Base-by-base conservation (phyloP, 2,888 invertebrate species). In the Drosophila falleni region DNA sequence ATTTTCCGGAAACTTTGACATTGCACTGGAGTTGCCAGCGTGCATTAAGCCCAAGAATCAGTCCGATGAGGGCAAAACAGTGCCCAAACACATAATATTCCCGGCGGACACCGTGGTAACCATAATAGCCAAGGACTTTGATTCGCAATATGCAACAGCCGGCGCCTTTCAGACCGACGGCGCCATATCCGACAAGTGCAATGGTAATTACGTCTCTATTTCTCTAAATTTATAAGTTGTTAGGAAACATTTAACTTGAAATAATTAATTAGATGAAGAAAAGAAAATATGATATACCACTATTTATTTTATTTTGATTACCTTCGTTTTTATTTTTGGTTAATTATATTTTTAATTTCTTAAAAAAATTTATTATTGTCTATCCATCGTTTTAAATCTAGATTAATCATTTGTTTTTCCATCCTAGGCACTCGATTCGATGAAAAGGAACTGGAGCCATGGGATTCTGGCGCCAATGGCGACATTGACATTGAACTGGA, bases 131-230 rank as follows among this genome's bases (percentile, higher is more conserved):
- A 95, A 95, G 92, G 96, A 98, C 93, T 96, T 97, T 33, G 98
- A 98, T 93, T 93, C 97, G 83, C 97, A 97, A 87, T 98, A 96
- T 93, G 97, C 98, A 71, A 96, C 96, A 37, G 96, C 96, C 92
- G 97, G 97, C 93, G 95, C 96, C 58, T 98, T 98, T 92, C 96
- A 96, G 93, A 98, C 97, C 13, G 98, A 98, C 91, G 95, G 96
- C 74, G 97, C 96, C 76, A 98, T 98, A 89, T 97, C 96, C 92
- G 92, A 92, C 62, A 96, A 96, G 93, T 96, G 96, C 92, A 97
- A 97, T 93, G 97, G 97, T 94, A 81, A 74, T 8, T 66, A 41
- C 39, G 19, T 66, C 13, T 54, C n/a, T 29, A 13, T 29, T 4
- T 15, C n/a, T 29, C 37, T 23, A 19, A 19, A 19, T 19, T 1